Conservation (phyloP, 1,140 invertebrate genomes). For the Macrotrachela quadricornifera region DNA sequence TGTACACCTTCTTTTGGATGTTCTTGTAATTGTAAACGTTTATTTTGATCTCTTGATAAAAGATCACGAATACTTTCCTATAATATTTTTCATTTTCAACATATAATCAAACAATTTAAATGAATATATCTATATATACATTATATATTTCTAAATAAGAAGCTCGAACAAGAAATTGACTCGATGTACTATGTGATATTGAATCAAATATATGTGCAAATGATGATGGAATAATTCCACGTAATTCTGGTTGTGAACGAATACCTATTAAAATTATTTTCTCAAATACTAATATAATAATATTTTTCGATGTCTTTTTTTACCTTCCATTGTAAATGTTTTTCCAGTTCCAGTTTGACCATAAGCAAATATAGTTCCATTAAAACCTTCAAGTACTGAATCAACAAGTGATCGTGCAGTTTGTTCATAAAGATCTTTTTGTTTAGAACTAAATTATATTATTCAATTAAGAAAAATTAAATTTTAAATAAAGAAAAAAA, state of each 20-base stretch:
- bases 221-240: constrained; percentile 57
- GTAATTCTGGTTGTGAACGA: constrained; percentile 33
- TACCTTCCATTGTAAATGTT: constrained; percentile 40
- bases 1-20: constrained; percentile 5
- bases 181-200: constrained; percentile 36
- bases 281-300: constrained; percentile 48
- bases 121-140: too few relatives aligned
- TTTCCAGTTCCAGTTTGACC: constrained; percentile 36
- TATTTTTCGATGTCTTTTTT: constrained; percentile 42
- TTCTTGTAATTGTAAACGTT: constrained; percentile 35
- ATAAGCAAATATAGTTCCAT: constrained; percentile 39
- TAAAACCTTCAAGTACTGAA: constrained; percentile 40
- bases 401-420: constrained; percentile 23
- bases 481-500: constrained; percentile 46
- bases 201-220: constrained; percentile 43
- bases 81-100: constrained; percentile 7
- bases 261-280: constrained; percentile 17
- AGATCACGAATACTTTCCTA: constrained; percentile 49
- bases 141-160: constrained; percentile 84
- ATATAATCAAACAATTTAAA: too few relatives aligned
- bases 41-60: constrained; percentile 43
- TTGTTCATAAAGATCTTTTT: constrained; percentile 13
- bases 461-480: constrained; percentile 43
- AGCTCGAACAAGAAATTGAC: constrained; percentile 64
- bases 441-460: constrained; percentile 1